phyloP scores from a whole-genome alignment of 2,888 invertebrate species.

The Mesochorus sp. region DNA sequence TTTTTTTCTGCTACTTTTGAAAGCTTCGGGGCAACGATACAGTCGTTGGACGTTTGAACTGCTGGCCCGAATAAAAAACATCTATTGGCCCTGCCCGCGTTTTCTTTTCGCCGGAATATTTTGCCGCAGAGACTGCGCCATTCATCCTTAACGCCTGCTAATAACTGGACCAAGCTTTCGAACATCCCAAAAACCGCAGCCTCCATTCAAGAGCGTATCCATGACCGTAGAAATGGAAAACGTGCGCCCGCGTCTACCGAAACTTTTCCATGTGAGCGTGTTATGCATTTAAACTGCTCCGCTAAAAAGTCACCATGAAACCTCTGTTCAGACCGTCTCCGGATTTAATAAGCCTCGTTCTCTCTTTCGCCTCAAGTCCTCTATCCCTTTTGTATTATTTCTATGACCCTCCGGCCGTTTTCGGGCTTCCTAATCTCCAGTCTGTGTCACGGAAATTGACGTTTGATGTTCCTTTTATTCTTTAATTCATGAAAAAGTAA shows the following conservation, averaged over 20 bases:
- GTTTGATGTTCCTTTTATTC: neutral
- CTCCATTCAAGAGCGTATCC: too few species aligned
- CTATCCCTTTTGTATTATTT: constrained; percentile 50
- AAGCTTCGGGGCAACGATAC: too few species aligned
- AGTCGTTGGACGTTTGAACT: neutral
- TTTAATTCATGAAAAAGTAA: too few species aligned
- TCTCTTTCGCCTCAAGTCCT: neutral
- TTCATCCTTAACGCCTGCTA: neutral
- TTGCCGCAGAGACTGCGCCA: constrained; percentile 23
- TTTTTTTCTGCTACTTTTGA: neutral
- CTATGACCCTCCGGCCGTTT: too few species aligned
- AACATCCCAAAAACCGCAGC: too few species aligned
- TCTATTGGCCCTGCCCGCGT: neutral
- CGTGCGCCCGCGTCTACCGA: constrained; percentile 50
- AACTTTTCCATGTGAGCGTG: constrained; percentile 63
- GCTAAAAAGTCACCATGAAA: constrained; percentile 67
- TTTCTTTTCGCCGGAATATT: neutral
- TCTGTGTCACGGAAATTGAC: constrained; percentile 16
- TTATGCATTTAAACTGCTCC: constrained; percentile 77
- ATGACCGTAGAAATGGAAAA: constrained; percentile 62
- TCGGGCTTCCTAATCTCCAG: constrained; percentile 15
- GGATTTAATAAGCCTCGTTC: constrained; percentile 45
- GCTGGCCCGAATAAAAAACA: neutral
- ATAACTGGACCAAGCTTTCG: neutral
- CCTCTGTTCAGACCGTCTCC: constrained; percentile 24